These are phyloP conservation scores for Heliconius melpomene DNA, from an alignment of 1,140 invertebrate genomes.

Conservation along the genomic window DNA sequence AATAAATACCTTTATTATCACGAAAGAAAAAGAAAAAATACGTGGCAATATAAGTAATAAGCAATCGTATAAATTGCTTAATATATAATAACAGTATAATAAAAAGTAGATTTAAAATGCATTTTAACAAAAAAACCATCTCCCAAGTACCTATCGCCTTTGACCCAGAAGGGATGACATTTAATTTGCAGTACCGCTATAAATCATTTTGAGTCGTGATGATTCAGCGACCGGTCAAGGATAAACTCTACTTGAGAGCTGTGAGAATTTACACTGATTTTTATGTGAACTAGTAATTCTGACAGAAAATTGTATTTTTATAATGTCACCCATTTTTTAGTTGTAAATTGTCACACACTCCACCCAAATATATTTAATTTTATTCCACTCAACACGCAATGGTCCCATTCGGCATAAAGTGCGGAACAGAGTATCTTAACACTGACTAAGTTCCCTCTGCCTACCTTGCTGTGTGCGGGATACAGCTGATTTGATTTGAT, in stretches of 20 bases:
- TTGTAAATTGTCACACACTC: too few relatives aligned
- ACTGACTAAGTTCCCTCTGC: not conserved
- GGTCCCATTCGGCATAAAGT: not conserved
- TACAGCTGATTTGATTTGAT: not conserved
- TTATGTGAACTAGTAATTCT: not conserved
- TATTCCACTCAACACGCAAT: too few relatives aligned
- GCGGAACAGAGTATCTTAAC: not conserved
- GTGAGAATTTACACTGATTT: constrained; percentile 1
- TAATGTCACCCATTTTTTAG: not conserved
- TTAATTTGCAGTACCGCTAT: constrained; percentile 26
- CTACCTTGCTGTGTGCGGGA: not conserved
- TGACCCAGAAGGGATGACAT: constrained; percentile 37
- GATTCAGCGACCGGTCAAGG: constrained; percentile 29
- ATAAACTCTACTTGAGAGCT: not conserved
- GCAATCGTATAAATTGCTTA: too few relatives aligned
- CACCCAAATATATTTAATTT: too few relatives aligned
- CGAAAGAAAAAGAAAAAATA: too few relatives aligned
- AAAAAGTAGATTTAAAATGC: not conserved
- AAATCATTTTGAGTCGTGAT: constrained; percentile 27
- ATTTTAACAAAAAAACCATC: not conserved
- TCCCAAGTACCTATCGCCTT: constrained; percentile 27
- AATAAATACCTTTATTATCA: too few relatives aligned
- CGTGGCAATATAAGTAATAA: too few relatives aligned
- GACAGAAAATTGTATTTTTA: not conserved
- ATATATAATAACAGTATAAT: not conserved